phyloP scores from a whole-genome alignment of 2,888 invertebrate genomes.

The Uropetala carovei region DNA sequence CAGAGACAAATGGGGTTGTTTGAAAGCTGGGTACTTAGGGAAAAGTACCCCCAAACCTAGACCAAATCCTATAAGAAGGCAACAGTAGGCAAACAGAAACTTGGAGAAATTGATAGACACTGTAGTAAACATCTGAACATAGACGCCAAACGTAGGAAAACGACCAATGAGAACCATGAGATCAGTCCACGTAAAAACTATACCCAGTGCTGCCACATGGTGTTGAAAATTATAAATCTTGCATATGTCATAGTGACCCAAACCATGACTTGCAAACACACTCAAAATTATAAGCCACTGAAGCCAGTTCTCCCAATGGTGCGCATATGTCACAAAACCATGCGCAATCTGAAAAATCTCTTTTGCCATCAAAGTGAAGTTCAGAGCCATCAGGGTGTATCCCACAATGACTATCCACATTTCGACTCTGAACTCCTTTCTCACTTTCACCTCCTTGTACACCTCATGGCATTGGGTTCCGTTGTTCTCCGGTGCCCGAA shows the following conservation, averaged over 20 bases:
- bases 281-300: conserved; percentile 87
- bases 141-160: conserved; percentile 90
- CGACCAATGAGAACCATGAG: conserved; percentile 91
- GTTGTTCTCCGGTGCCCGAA: neutral
- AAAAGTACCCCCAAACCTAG: conserved; percentile 90
- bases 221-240: conserved; percentile 82
- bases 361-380: conserved; percentile 75
- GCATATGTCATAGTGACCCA: neutral
- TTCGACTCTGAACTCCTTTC: conserved; percentile 66
- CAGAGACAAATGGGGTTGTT: conserved; percentile 76
- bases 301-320: conserved; percentile 91
- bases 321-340: conserved; percentile 83
- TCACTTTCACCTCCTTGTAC: neutral
- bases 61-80: conserved; percentile 87
- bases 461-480: conserved; percentile 26
- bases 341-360: conserved; percentile 89
- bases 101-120: conserved; percentile 89
- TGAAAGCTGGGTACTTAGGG: conserved; percentile 85
- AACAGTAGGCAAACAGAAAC: conserved; percentile 88
- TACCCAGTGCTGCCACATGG: conserved; percentile 87
- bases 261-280: conserved; percentile 75
- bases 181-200: conserved; percentile 89
- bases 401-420: conserved; percentile 73
- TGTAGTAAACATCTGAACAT: conserved; percentile 92
- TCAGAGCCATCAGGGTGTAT: conserved; percentile 74